These are phyloP conservation scores for Aythya baeri DNA, from an alignment of 2,113 vertebrate genomes.

Conservation along the genomic window DNA sequence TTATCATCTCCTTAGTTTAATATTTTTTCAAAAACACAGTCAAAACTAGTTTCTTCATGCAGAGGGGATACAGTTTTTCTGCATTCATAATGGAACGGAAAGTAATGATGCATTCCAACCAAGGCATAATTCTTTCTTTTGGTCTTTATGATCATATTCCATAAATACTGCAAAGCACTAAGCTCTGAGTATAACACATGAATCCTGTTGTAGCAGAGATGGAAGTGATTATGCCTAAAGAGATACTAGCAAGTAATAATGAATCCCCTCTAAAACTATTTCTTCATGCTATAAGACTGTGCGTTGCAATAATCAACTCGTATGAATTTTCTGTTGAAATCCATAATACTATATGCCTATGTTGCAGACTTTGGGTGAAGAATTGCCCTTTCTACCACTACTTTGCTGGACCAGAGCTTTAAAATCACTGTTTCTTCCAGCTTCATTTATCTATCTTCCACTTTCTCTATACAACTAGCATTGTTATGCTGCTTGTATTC, in stretches of 20 bases:
- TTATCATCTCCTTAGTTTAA: background rate
- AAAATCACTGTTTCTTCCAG: background rate
- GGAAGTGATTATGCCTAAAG: background rate
- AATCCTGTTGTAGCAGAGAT: constrained; percentile 41
- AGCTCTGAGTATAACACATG: constrained; percentile 18
- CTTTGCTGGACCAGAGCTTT: background rate
- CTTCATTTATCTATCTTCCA: background rate
- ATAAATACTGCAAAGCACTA: constrained; percentile 34
- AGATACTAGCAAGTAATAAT: constrained; percentile 34
- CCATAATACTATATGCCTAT: fast-evolving
- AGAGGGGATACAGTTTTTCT: constrained; percentile 41
- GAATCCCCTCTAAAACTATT: constrained; percentile 46
- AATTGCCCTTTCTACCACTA: background rate
- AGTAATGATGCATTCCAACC: constrained; percentile 68
- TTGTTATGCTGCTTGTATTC: background rate
- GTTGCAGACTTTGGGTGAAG: background rate
- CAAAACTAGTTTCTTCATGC: constrained; percentile 56
- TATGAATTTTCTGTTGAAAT: background rate
- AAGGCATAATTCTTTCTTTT: constrained; percentile 61
- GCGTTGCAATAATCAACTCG: background rate
- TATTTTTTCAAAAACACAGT: constrained; percentile 10
- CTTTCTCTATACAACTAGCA: background rate
- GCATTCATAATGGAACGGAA: constrained; percentile 63
- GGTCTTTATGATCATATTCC: constrained; percentile 40
- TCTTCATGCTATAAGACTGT: background rate